Evolutionary conservation across 2,888 invertebrate genomes (phyloP).

Genomic region (Hypolimnas misippus): DNA sequence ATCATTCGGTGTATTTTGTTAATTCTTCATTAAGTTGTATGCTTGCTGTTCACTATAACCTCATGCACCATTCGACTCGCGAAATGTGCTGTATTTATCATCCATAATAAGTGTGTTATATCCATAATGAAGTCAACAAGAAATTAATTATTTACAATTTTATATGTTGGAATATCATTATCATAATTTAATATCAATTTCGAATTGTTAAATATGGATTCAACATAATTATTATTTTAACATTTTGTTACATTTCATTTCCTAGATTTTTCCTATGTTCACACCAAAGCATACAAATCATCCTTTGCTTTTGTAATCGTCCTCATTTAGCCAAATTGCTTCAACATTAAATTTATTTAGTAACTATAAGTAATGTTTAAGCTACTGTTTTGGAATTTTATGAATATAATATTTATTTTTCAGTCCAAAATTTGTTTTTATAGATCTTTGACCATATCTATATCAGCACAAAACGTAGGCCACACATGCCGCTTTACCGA

Average conservation of each 20-base stretch:
- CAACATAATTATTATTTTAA: background rate
- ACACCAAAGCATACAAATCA: background rate
- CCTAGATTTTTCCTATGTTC: background rate
- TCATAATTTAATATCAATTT: background rate
- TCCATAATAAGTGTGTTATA: slow-evolving; percentile 4
- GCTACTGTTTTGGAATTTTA: slow-evolving; percentile 47
- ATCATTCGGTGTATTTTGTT: too few species aligned
- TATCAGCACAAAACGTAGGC: slow-evolving; percentile 64
- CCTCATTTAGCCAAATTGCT: slow-evolving; percentile 28
- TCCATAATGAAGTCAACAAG: background rate
- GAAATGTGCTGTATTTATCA: slow-evolving; percentile 29
- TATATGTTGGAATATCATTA: background rate
- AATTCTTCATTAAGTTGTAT: slow-evolving; percentile 8
- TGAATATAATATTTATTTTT: slow-evolving; percentile 58
- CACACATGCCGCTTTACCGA: slow-evolving; percentile 60
- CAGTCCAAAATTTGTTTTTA: slow-evolving; percentile 58
- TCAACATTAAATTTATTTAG: slow-evolving; percentile 34
- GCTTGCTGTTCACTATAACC: slow-evolving; percentile 16
- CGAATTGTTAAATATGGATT: background rate
- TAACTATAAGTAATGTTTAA: slow-evolving; percentile 38
- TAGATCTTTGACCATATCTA: slow-evolving; percentile 48
- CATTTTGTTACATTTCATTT: background rate
- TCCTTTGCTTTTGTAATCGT: background rate
- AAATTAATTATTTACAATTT: background rate
- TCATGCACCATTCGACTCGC: slow-evolving; percentile 39